Evolutionary conservation across 2,113 vertebrate species (phyloP).

Genomic region (Larimichthys crocea): DNA sequence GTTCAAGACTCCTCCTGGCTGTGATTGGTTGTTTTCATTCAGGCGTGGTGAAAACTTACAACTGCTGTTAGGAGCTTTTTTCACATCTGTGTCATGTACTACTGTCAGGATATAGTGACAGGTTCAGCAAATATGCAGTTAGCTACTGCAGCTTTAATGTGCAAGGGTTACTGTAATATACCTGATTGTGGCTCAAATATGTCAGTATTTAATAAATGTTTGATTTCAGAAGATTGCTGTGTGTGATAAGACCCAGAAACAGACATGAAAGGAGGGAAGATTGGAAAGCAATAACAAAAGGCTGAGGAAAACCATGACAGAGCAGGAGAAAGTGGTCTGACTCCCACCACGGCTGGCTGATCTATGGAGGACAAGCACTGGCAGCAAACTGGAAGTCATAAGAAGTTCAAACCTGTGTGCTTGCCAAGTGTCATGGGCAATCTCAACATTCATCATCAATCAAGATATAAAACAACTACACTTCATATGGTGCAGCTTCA

Average conservation of each 20-base stretch:
- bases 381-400: conserved; percentile 23
- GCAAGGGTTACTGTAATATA: background rate
- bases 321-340: conserved; percentile 9
- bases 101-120: no score
- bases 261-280: background rate
- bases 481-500: background rate
- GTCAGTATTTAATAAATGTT: conserved; percentile 29
- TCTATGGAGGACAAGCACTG: conserved; percentile 14
- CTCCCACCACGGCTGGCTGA: conserved; percentile 6
- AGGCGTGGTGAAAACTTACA: no score
- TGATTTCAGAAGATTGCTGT: conserved; percentile 12
- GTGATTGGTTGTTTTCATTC: no score
- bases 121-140: no score
- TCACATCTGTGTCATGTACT: no score
- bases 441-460: conserved; percentile 5
- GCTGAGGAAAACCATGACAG: background rate
- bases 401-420: conserved; percentile 23
- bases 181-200: conserved; percentile 7
- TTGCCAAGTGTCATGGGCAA: conserved; percentile 23
- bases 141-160: background rate
- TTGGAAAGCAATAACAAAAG: conserved; percentile 20
- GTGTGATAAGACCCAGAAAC: conserved; percentile 13
- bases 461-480: conserved; percentile 13
- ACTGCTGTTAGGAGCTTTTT: no score
- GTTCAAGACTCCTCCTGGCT: no score